These are phyloP conservation scores for Oscheius sp. DNA, from an alignment of 2,888 invertebrate species.

Conservation along the genomic window DNA sequence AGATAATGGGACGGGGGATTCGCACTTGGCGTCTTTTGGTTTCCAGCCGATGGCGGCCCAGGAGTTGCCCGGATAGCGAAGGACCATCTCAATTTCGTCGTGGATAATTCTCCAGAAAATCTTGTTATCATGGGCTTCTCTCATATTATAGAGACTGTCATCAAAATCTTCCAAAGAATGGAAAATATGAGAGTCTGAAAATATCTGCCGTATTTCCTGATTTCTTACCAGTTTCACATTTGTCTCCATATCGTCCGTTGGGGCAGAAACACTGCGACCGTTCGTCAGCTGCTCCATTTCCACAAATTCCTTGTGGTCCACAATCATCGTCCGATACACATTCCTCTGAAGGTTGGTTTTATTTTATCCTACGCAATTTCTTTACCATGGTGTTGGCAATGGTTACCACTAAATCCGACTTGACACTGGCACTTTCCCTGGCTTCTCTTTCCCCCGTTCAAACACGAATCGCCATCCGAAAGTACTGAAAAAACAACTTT, in stretches of 20 bases:
- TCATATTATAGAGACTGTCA: slow-evolving; percentile 53
- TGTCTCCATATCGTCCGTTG: slow-evolving; percentile 82
- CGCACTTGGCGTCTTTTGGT: slow-evolving; percentile 76
- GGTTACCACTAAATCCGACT: slow-evolving; percentile 82
- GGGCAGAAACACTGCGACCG: slow-evolving; percentile 86
- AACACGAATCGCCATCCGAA: slow-evolving; percentile 84
- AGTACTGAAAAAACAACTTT: slow-evolving; percentile 39
- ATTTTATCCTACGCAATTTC: slow-evolving; percentile 85
- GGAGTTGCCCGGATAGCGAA: slow-evolving; percentile 88
- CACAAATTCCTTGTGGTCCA: slow-evolving; percentile 84
- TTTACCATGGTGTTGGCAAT: slow-evolving; percentile 86
- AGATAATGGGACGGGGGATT: background rate
- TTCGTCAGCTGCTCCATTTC: slow-evolving; percentile 75
- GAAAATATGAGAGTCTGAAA: slow-evolving; percentile 44
- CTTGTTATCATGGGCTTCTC: slow-evolving; percentile 79
- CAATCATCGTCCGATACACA: slow-evolving; percentile 88
- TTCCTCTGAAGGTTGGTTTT: slow-evolving; percentile 84
- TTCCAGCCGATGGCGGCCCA: slow-evolving; percentile 94
- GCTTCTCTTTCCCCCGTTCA: slow-evolving; percentile 80
- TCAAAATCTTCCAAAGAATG: slow-evolving; percentile 57
- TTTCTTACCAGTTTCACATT: slow-evolving; percentile 51
- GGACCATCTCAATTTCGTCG: slow-evolving; percentile 86
- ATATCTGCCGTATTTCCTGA: slow-evolving; percentile 7
- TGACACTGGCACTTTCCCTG: slow-evolving; percentile 74
- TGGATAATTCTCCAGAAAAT: slow-evolving; percentile 85